Base-by-base conservation (phyloP, 2,113 vertebrate species). In the Trinectes maculatus region DNA sequence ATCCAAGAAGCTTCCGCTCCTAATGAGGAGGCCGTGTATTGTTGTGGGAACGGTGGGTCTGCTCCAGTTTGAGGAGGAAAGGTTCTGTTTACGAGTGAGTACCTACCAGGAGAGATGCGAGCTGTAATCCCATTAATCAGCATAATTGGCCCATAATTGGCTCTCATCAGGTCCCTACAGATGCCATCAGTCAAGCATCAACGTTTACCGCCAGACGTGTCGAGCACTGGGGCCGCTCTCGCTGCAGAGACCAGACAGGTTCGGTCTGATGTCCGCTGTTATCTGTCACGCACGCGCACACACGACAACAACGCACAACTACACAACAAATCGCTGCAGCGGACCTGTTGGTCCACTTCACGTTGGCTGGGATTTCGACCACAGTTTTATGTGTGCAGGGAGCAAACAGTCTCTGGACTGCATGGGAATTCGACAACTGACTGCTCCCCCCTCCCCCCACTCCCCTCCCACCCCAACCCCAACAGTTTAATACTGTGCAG, bases 91-190 rank as follows among this genome's bases (percentile, higher is more conserved):
- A 51, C 64, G 78, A 57, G 42, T 60, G 44, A 74, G 71, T 64
- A 78, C 83, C 68, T 47, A 75, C 63, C 81, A 79, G 58, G 69
- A 81, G 76, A 75, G 77, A 58, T 63, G 13, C 33, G 18, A 56
- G 67, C 80, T 67, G 48, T 80, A 87, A 88, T 91, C 84, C 79
- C 63, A 83, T 87, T 85, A 84, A 90, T 89, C 85, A 78, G 75
- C 51, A 67, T 87, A 89, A 89, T 80, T 85, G 81, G 58, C 59
- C 70, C 72, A 66, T 89, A 89, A 89, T 88, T 82, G 76, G 49
- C 78, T 74, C 79, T 88, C 82, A 63, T 84, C 80, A 74, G 26
- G 54, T 80, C 81, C 75, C 83, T 28, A 13, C 82, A 84, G 86
- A 89, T 77, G 76, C 49, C 83, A 77, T 83, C 86, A 62, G 44